Base-by-base conservation (phyloP, 2,888 invertebrate genomes). In the Petrophora chlorosata region DNA sequence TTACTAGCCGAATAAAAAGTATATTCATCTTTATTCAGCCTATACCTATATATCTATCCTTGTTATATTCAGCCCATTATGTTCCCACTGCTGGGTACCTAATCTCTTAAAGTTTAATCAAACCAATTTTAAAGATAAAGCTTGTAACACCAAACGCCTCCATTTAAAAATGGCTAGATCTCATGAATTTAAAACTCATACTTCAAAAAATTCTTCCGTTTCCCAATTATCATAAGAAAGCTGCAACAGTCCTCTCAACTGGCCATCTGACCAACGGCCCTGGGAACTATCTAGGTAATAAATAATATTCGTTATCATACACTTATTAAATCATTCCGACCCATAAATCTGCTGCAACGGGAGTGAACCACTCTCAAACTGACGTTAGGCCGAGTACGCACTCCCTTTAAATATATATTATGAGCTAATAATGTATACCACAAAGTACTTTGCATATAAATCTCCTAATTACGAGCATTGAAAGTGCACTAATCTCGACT, bases 381-480 rank as follows among this genome's bases (percentile, higher is more conserved):
- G 66, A 77, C 80, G 80, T 85, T 81, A 82, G 76, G 66, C 73
- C 76, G 73, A 79, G 82, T 78, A 75, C 76, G 73, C 76, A 56
- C 50, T 52, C 50, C 46, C 48, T 50, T 55, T 53, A 60, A 53
- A 52, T 47, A 59, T 56, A 56, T 56, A 56, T 87, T 85, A 85
- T 79, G 69, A 75, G 65, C 82, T 88, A 87, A 89, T 89, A 88
- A 86, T 86, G 83, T 79, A 77, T 70, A 81, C 85, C 86, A 79
- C 88, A 89, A 76, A 85, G 71, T 74, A 79, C 83, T 89, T 88
- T 88, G 89, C 88, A 90, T 90, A 87, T 85, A 89, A 89, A 90
- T 90, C 87, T 84, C 82, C 88, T 90, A 85, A 90, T 90, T 90
- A 90, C 75, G 63, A 60, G 70, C 54, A 88, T 88, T 89, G 83